Evolutionary conservation across 2,888 invertebrate genomes (phyloP).

Genomic region (Plebejus argus): DNA sequence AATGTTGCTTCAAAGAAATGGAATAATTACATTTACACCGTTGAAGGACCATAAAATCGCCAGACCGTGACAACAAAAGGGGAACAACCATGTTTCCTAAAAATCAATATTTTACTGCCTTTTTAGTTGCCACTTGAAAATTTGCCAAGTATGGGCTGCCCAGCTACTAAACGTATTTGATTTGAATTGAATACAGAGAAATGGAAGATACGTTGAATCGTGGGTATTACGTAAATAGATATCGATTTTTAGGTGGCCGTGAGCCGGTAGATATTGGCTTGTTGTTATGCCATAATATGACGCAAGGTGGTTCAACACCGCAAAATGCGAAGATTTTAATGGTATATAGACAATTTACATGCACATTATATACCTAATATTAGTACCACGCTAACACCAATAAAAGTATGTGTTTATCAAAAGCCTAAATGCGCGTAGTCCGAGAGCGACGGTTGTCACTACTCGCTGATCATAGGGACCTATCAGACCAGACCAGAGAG

Average conservation of each 20-base stretch:
- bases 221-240: slow-evolving; percentile 1
- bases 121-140: background rate
- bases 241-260: slow-evolving; percentile 10
- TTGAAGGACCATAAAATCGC: background rate
- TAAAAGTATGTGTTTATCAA: too few species aligned
- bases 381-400: too few species aligned
- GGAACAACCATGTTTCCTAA: background rate
- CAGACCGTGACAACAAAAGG: background rate
- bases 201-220: background rate
- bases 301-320: background rate
- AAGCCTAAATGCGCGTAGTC: too few species aligned
- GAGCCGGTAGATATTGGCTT: background rate
- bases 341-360: too few species aligned
- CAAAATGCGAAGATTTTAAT: background rate
- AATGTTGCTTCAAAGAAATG: too few species aligned
- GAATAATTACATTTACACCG: background rate
- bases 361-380: too few species aligned
- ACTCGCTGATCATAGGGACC: too few species aligned
- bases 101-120: background rate
- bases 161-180: background rate
- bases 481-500: too few species aligned
- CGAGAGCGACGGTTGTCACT: too few species aligned
- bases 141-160: background rate
- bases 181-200: background rate
- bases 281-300: background rate